Conservation (phyloP, 2,888 invertebrate species). For the Horisme vitalbata region DNA sequence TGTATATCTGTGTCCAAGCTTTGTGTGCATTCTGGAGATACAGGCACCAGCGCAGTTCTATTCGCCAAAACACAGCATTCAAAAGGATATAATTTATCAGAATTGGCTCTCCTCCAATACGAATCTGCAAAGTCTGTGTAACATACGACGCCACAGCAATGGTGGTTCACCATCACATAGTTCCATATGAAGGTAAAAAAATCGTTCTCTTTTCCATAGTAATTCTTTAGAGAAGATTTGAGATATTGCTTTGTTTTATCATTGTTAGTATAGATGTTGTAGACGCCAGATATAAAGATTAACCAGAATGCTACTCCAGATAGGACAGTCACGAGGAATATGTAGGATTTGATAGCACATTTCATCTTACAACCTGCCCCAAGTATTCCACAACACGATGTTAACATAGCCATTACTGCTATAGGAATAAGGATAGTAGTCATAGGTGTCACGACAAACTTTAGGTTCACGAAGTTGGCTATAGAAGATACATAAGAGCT, state of each 20-base stretch:
- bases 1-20: slow-evolving; percentile 36
- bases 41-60: slow-evolving; percentile 45
- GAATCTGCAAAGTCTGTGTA: slow-evolving; percentile 60
- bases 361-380: slow-evolving; percentile 68
- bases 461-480: slow-evolving; percentile 63
- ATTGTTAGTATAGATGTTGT: slow-evolving; percentile 64
- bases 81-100: slow-evolving; percentile 53
- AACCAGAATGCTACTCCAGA: slow-evolving; percentile 57
- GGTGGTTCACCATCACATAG: slow-evolving; percentile 61
- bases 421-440: slow-evolving; percentile 60
- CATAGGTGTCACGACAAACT: slow-evolving; percentile 62
- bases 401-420: slow-evolving; percentile 54
- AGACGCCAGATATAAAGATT: slow-evolving; percentile 61
- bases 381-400: slow-evolving; percentile 69
- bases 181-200: slow-evolving; percentile 61
- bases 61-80: slow-evolving; percentile 65
- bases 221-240: slow-evolving; percentile 43
- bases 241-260: slow-evolving; percentile 48
- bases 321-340: slow-evolving; percentile 58
- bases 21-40: slow-evolving; percentile 52
- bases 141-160: slow-evolving; percentile 65
- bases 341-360: slow-evolving; percentile 68
- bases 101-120: slow-evolving; percentile 54
- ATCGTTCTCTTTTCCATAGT: slow-evolving; percentile 66
- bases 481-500: slow-evolving; percentile 53